Base-by-base conservation (phyloP, 2,888 invertebrate species). In the Eudasyphora cyanicolor region DNA sequence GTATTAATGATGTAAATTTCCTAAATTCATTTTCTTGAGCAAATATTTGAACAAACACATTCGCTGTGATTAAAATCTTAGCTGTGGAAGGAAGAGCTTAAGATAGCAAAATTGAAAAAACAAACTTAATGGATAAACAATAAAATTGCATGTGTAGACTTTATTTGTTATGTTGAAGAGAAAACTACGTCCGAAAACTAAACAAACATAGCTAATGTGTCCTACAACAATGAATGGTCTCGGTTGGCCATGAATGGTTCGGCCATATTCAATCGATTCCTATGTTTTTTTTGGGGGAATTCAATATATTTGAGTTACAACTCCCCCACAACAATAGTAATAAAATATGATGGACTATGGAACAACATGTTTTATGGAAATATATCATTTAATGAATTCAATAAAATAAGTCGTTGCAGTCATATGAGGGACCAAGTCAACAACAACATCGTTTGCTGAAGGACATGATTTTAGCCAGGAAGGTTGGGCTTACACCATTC, bases 1-100 rank as follows among this genome's bases (percentile, higher is more conserved):
- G 80, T 60, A 78, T 71, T 84, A 70, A 76, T 78, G 73, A 81
- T 76, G 78, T 84, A 76, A 81, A 78, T 80, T 80, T 83, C 79
- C 74, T 54, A 78, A 75, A 80, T 76, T 81, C 51, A 73, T 81
- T 81, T 67, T 71, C 32, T 38, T 49, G n/a, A 57, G 2, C 27
- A 73, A 75, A 73, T 70, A 62, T 62, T 24, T 14, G 29, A n/a
- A 49, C 7, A 60, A 24, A 14, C 8, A 69, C n/a, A 62, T 45
- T 35, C 69, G 60, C 42, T 45, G 64, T 7, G 49, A 49, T 75
- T 70, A 81, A 71, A 35, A 57, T 67, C 67, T 45, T 38, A 54
- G 10, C n/a, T n/a, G 51, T 19, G 42, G 69, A n/a, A 24, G 17
- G 32, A 17, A 19, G n/a, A 79, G 51, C 57, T 73, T 70, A 35